A percentile compares a stretch with the other conserved stretches of the same genome.
These are phyloP conservation scores for Metacarcinus magister DNA, from an alignment of 2,888 invertebrate genomes.

Conservation along the genomic window DNA sequence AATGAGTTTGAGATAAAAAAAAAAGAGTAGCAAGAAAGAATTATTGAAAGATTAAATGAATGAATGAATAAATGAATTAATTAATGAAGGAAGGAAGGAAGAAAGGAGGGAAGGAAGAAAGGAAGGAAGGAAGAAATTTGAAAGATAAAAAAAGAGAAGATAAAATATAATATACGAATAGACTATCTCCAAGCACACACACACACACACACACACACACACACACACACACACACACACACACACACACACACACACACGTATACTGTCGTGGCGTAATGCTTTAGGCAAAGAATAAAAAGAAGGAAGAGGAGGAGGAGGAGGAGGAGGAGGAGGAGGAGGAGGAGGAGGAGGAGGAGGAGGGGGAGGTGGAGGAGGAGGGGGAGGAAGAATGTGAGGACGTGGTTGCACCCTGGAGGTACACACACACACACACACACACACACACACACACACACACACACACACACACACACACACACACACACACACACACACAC, in stretches of 20 bases:
- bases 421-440: neutral
- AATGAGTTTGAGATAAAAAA: too few species aligned
- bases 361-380: neutral
- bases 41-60: neutral
- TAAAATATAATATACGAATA: neutral
- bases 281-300: neutral
- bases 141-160: neutral
- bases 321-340: neutral
- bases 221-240: too few species aligned
- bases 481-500: too few species aligned
- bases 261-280: too few species aligned
- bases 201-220: too few species aligned
- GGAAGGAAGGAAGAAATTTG: neutral
- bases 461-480: too few species aligned
- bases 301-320: neutral
- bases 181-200: too few species aligned
- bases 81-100: neutral
- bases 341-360: neutral
- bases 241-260: too few species aligned
- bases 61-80: neutral
- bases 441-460: too few species aligned
- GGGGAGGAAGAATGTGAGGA: neutral
- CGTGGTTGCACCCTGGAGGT: neutral
- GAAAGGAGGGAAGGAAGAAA: neutral
- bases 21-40: neutral